These are phyloP conservation scores for Poeciliopsis retropinna DNA, from an alignment of 2,113 vertebrate genomes.

Conservation along the genomic window DNA sequence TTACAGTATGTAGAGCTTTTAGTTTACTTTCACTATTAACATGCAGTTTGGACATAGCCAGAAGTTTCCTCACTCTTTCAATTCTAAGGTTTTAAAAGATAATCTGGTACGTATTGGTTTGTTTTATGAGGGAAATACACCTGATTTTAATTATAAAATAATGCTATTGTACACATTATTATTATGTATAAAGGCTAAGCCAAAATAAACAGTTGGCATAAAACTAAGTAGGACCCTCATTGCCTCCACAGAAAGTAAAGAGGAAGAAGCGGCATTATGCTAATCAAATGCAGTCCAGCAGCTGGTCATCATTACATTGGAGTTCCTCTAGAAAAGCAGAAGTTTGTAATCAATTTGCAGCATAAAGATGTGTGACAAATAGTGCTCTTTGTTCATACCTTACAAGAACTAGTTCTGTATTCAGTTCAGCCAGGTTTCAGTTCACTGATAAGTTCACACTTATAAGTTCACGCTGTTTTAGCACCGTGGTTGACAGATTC, in stretches of 20 bases:
- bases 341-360: not conserved
- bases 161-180: too few relatives aligned
- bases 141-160: too few relatives aligned
- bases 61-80: too few relatives aligned
- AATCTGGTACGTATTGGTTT: too few relatives aligned
- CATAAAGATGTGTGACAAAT: not conserved
- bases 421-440: not conserved
- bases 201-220: not conserved
- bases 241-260: not conserved
- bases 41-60: too few relatives aligned
- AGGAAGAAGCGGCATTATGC: not conserved
- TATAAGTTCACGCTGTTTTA: not conserved
- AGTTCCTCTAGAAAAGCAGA: not conserved
- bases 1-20: too few relatives aligned
- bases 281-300: not conserved
- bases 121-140: too few relatives aligned
- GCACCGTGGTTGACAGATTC: too few relatives aligned
- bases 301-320: not conserved
- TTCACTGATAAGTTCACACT: not conserved
- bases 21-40: too few relatives aligned
- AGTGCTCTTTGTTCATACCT: not conserved
- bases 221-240: not conserved
- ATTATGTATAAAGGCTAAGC: not conserved
- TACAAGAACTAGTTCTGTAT: not conserved
- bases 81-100: too few relatives aligned